phyloP scores from a whole-genome alignment of 2,888 invertebrate species.

The Glaucopsyche alexis region DNA sequence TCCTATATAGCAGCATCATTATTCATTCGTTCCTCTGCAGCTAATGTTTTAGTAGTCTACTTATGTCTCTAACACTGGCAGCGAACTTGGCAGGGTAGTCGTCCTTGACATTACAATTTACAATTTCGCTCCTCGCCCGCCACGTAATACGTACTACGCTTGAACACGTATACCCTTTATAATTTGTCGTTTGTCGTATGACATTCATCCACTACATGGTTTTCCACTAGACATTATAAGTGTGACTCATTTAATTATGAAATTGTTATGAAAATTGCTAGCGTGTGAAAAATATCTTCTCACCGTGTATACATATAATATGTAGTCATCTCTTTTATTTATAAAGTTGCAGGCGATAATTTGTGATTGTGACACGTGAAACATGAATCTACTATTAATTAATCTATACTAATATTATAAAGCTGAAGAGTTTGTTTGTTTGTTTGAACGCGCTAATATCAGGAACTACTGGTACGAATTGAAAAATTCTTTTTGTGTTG shows the following conservation, averaged over 20 bases:
- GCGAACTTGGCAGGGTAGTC: constrained; percentile 7
- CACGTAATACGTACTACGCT: neutral
- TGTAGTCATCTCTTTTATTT: no score
- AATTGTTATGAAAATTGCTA: no score
- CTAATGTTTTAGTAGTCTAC: no score
- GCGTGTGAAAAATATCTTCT: neutral
- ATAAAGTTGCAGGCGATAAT: neutral
- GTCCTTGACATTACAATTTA: constrained; percentile 16
- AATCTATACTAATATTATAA: no score
- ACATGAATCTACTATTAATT: neutral
- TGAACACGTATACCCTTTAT: neutral
- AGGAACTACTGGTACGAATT: no score
- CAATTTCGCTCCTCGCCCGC: neutral
- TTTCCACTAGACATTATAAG: neutral
- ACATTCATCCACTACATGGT: neutral
- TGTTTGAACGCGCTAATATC: no score
- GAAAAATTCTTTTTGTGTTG: no score
- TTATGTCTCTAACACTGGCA: neutral
- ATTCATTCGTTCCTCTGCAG: no score
- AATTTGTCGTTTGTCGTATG: neutral
- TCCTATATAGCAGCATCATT: no score
- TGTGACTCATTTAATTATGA: neutral
- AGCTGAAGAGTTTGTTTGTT: no score
- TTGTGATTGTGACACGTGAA: neutral
- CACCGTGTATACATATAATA: no score